These are phyloP conservation scores for Drosophila saltans DNA, from an alignment of 1,140 invertebrate species.

Conservation along the genomic window DNA sequence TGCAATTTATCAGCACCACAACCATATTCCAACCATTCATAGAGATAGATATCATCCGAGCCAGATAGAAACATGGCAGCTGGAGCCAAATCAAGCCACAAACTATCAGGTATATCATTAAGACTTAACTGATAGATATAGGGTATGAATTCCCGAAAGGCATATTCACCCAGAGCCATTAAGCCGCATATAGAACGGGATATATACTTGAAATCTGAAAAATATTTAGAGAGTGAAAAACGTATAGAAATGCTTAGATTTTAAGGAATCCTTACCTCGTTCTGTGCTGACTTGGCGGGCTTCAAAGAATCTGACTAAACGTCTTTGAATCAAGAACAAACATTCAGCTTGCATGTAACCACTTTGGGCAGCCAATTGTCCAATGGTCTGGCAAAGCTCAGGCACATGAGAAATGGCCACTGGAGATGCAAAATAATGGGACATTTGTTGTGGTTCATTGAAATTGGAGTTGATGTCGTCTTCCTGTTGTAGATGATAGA, in stretches of 20 bases:
- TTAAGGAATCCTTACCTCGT: slow-evolving; percentile 38
- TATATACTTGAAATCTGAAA: slow-evolving; percentile 70
- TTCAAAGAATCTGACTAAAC: slow-evolving; percentile 70
- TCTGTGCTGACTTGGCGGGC: slow-evolving; percentile 59
- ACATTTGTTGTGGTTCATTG: slow-evolving; percentile 48
- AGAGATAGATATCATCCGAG: slow-evolving; percentile 74
- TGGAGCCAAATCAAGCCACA: slow-evolving; percentile 65
- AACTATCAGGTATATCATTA: slow-evolving; percentile 56
- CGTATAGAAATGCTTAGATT: too few species aligned
- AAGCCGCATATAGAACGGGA: slow-evolving; percentile 69
- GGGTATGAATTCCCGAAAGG: slow-evolving; percentile 80
- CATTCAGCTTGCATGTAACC: slow-evolving; percentile 77
- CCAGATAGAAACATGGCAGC: slow-evolving; percentile 70
- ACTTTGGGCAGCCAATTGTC: slow-evolving; percentile 63
- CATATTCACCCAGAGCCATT: slow-evolving; percentile 75
- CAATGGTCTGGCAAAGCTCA: slow-evolving; percentile 75
- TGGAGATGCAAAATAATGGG: slow-evolving; percentile 70
- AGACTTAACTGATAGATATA: slow-evolving; percentile 73
- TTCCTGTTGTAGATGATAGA: slow-evolving; percentile 60
- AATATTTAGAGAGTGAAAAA: neutral
- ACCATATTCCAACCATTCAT: slow-evolving; percentile 77
- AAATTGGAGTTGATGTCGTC: slow-evolving; percentile 42
- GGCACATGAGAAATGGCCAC: slow-evolving; percentile 57
- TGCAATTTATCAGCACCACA: slow-evolving; percentile 70
- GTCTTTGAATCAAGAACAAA: slow-evolving; percentile 65